These are phyloP conservation scores for Tanytarsus gracilentus DNA, from an alignment of 2,888 invertebrate species.

Conservation along the genomic window DNA sequence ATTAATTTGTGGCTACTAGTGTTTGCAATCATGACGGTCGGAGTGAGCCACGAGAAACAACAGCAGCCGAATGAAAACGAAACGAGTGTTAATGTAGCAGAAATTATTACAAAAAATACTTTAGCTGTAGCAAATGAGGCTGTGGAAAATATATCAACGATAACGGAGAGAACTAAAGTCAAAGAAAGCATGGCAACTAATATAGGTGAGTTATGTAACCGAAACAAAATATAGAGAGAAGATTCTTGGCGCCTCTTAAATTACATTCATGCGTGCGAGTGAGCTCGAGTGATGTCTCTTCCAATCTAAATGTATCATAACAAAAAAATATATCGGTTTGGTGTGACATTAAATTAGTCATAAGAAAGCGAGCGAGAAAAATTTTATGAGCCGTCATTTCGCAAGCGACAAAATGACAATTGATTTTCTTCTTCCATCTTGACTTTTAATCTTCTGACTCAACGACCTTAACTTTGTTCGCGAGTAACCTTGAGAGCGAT, in stretches of 20 bases:
- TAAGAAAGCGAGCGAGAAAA: no score
- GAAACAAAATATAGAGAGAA: not conserved
- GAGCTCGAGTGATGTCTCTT: not conserved
- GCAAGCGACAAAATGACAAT: not conserved
- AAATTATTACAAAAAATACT: not conserved
- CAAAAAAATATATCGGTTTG: no score
- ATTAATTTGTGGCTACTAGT: constrained; percentile 26
- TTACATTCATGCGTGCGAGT: not conserved
- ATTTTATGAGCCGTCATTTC: not conserved
- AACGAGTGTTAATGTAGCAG: not conserved
- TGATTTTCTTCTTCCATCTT: not conserved
- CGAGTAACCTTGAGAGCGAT: no score
- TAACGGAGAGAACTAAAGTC: no score
- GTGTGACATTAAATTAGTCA: no score
- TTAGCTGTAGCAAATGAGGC: no score
- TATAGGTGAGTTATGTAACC: not conserved
- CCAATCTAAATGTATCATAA: not conserved
- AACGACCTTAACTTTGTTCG: not conserved
- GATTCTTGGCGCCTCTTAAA: constrained; percentile 15
- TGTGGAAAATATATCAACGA: no score
- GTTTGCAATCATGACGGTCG: constrained; percentile 22
- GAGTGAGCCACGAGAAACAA: constrained; percentile 16
- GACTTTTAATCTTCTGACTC: not conserved
- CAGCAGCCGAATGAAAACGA: not conserved
- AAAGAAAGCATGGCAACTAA: not conserved